Evolutionary conservation across 2,797 vertebrate genomes (phyloP), one percentile per base, ranked within the genome.

Genomic region (Crenichthys baileyi): DNA sequence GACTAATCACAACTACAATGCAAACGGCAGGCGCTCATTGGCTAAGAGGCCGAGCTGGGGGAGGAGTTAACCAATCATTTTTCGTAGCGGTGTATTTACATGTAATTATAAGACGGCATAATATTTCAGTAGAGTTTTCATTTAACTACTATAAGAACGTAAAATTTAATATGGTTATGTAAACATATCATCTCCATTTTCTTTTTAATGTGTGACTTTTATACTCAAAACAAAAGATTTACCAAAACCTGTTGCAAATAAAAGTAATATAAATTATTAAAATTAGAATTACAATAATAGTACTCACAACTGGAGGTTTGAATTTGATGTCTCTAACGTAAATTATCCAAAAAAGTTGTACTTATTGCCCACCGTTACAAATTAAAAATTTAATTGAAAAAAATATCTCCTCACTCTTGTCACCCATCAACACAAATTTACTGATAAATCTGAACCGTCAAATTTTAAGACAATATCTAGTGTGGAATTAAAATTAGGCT

Each of bases 21-120:
- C 24, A 67, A 84, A 81, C 24, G 58, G 41, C 1, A 74, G 5
- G 0, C 76, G 5, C 26, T 90, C 87, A 95, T 94, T 95, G 93
- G 93, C 75, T 81, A 48, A 63, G 20, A 60, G 12, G 53, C 9
- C 16, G 67, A 78, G 41, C 22, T 41, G 75, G 74, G 78, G 18
- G 68, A 1, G 44, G 3, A 1, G 56, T 0, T 0, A 31, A 79
- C 94, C 90, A 93, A 93, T 94, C 2, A 76, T 0, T 81, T 73
- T 72, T 44, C 11, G 79, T 15, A 44, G 73, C 63, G 79, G 82
- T 86, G 68, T 48, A n/a, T 36, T 67, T 53, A 51, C n/a, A 22
- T 26, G 53, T 70, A 70, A 70, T 70, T 55, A 56, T 48, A 36
- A n/a, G 56, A 48, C 29, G 29, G 41, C 13, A n/a, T 3, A 72